phyloP scores from a whole-genome alignment of 2,113 vertebrate genomes.

The Lagopus muta region DNA sequence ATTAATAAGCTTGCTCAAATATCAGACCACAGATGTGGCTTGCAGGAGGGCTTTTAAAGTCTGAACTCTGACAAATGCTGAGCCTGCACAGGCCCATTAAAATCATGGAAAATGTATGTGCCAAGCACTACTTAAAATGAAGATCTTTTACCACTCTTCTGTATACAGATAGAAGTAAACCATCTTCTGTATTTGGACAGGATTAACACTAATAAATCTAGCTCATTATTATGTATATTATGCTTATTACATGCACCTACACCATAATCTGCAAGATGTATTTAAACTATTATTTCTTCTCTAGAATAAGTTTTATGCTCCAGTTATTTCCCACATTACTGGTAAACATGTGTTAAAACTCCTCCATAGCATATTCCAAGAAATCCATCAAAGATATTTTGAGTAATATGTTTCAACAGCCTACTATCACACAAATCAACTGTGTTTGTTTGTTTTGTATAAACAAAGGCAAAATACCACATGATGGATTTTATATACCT shows the following conservation, averaged over 20 bases:
- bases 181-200: background rate
- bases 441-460: background rate
- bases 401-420: background rate
- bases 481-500: background rate
- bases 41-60: constrained; percentile 48
- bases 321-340: background rate
- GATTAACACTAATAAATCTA: background rate
- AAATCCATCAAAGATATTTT: background rate
- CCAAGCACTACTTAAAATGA: constrained; percentile 20
- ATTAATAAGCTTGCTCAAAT: constrained; percentile 61
- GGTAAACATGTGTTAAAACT: background rate
- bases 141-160: background rate
- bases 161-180: background rate
- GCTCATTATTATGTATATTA: background rate
- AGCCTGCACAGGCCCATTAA: constrained; percentile 50
- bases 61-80: constrained; percentile 52
- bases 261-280: background rate
- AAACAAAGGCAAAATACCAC: background rate
- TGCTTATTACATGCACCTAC: background rate
- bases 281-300: background rate
- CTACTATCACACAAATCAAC: background rate
- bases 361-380: background rate
- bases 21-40: constrained; percentile 25
- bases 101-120: background rate
- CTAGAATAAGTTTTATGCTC: background rate